Evolutionary conservation across 2,113 vertebrate genomes (phyloP), one percentile per base, ranked within the genome.

Genomic region (Willisornis vidua): DNA sequence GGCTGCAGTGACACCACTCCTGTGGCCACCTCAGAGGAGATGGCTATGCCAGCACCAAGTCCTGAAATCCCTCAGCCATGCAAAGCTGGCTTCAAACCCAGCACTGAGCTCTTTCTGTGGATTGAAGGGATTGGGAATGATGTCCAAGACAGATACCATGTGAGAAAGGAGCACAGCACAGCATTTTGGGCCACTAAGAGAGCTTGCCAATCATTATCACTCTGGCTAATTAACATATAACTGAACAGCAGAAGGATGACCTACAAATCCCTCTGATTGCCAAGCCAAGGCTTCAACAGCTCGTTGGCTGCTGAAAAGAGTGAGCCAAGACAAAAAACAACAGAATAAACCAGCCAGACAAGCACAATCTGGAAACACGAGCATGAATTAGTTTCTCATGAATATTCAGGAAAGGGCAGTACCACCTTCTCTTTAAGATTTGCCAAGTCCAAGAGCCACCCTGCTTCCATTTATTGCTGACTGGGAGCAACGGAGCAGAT

Each of bases 401-500:
- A 97, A 95, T 96, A 95, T 91, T 89, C 90, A 95, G 49, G 41
- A 35, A 51, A 85, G 33, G 66, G 59, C 71, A 79, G 70, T 71
- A 78, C 16, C 49, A 87, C 71, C 61, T 91, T 85, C 48, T 62
- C 35, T 31, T 14, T 85, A 20, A n/a, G 23, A 31, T 49, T 37
- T 75, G 77, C 81, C 68, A 84, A 65, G 31, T 19, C 66, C 85
- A 43, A 93, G 92, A 39, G 65, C 66, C 72, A 80, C 83, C 46
- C 75, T 74, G 16, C 25, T 43, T 54, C 18, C 5, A 2, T 39
- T 24, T 15, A 26, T 3, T 14, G 41, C 79, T 81, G 61, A 37
- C 12, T 7, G 16, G 41, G 48, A 81, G 46, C 28, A 31, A 29
- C 7, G 0, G 0, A 78, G 70, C 8, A 3, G 3, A 16, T 48